These are phyloP conservation scores for Erythrolamprus reginae DNA, from an alignment of 2,113 vertebrate species.

Conservation along the genomic window DNA sequence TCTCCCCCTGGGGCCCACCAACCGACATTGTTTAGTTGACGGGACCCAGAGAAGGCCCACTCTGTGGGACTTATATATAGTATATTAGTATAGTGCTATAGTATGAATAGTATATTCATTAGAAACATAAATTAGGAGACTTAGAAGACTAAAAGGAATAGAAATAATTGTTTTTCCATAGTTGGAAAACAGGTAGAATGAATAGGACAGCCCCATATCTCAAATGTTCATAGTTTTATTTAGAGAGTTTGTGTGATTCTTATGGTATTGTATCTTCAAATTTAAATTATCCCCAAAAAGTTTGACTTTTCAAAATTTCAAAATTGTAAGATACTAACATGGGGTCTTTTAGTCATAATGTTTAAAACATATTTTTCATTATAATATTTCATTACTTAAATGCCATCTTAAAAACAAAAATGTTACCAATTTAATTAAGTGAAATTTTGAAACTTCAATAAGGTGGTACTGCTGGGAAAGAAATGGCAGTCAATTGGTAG, in stretches of 20 bases:
- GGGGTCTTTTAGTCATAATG: neutral
- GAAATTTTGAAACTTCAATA: conserved; percentile 23
- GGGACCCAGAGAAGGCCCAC: no score
- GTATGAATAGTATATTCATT: neutral
- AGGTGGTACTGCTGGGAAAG: conserved; percentile 6
- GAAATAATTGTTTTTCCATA: neutral
- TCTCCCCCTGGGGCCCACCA: no score
- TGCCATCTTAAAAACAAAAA: conserved; percentile 1
- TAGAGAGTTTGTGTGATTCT: neutral
- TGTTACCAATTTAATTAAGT: neutral
- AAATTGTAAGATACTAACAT: neutral
- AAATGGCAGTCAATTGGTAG: conserved; percentile 21
- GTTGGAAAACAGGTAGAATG: neutral
- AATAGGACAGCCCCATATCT: neutral
- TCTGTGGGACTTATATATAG: no score
- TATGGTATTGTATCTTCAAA: neutral
- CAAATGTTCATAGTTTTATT: neutral
- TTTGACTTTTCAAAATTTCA: neutral
- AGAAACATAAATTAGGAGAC: neutral
- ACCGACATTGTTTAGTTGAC: no score
- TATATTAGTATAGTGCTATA: no score
- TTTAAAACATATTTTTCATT: conserved; percentile 9
- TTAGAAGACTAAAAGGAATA: neutral
- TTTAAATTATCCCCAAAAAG: neutral
- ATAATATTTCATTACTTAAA: conserved; percentile 18